phyloP scores from a whole-genome alignment of 2,113 vertebrate species.

The Pollimyrus isidori region DNA sequence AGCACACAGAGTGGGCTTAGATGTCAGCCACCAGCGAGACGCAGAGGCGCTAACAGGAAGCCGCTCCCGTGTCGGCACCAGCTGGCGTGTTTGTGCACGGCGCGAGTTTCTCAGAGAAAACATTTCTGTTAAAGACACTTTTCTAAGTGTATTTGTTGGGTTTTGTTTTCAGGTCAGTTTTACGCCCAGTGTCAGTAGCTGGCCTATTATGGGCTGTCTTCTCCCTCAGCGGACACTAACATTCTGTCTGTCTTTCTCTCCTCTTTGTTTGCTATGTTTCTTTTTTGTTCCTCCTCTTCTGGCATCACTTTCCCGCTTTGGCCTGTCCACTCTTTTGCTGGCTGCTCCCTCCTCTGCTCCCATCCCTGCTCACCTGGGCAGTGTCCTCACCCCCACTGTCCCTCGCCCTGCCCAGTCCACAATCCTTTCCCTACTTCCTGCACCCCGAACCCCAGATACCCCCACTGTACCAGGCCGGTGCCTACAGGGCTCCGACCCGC shows the following conservation, averaged over 20 bases:
- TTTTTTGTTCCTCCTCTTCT: slow-evolving; percentile 33
- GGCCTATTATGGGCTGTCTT: slow-evolving; percentile 42
- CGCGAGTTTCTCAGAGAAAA: background rate
- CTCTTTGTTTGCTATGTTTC: slow-evolving; percentile 30
- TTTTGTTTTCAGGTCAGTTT: background rate
- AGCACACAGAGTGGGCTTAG: background rate
- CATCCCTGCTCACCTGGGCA: slow-evolving; percentile 28
- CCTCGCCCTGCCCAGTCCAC: slow-evolving; percentile 38
- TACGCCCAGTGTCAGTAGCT: background rate
- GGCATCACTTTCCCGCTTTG: slow-evolving; percentile 7
- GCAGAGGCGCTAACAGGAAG: background rate
- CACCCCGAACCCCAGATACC: slow-evolving; percentile 49
- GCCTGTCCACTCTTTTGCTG: background rate
- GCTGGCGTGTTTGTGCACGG: background rate
- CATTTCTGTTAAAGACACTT: background rate
- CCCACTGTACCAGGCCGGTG: slow-evolving; percentile 44
- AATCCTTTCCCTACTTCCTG: slow-evolving; percentile 57
- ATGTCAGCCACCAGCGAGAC: background rate
- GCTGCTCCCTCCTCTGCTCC: slow-evolving; percentile 14
- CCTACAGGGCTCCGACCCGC: slow-evolving; percentile 38
- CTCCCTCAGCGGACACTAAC: slow-evolving; percentile 61
- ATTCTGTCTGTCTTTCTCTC: slow-evolving; percentile 61
- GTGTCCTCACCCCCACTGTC: slow-evolving; percentile 61
- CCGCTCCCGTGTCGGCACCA: background rate
- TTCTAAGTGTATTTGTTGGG: background rate